phyloP scores from a whole-genome alignment of 1,140 invertebrate species.

The Anthonomus grandis region DNA sequence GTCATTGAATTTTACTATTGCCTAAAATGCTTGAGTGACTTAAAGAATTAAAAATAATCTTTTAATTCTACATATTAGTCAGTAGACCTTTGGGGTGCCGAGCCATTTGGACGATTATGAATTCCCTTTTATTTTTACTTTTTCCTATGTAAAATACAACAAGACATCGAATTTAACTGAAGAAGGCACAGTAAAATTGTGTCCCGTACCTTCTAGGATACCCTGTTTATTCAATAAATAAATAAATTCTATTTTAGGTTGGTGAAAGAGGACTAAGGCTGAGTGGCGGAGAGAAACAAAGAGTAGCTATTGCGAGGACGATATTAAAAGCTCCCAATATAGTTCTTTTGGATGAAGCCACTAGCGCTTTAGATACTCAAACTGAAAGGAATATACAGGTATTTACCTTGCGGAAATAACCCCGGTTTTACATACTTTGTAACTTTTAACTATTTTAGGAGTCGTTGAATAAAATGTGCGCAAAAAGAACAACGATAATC shows the following conservation, averaged over 20 bases:
- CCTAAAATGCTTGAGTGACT: too few relatives aligned
- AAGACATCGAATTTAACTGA: too few relatives aligned
- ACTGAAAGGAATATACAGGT: slow-evolving; percentile 80
- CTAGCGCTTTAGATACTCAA: slow-evolving; percentile 79
- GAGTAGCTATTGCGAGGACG: slow-evolving; percentile 89
- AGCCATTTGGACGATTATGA: too few relatives aligned
- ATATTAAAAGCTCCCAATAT: slow-evolving; percentile 75
- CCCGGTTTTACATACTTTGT: neutral
- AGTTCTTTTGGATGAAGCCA: slow-evolving; percentile 87
- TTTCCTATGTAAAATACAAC: too few relatives aligned
- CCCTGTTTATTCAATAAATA: too few relatives aligned
- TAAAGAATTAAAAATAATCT: too few relatives aligned
- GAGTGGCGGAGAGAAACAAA: slow-evolving; percentile 90
- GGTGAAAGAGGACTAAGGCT: slow-evolving; percentile 76
- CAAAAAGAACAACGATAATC: slow-evolving; percentile 86
- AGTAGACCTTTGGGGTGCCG: too few relatives aligned
- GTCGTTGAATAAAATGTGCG: slow-evolving; percentile 68
- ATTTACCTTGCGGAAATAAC: neutral
- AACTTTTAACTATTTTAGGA: slow-evolving; percentile 32
- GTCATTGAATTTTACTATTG: too few relatives aligned
- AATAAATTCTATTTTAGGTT: slow-evolving; percentile 56
- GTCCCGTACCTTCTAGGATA: too few relatives aligned
- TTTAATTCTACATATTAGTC: too few relatives aligned
- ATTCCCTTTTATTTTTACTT: too few relatives aligned
- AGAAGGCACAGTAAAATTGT: too few relatives aligned